A percentile compares a stretch with the other conserved stretches of the same genome.
Evolutionary conservation across 2,888 invertebrate species (phyloP).

Genomic region (Chymomyza fuscimana): DNA sequence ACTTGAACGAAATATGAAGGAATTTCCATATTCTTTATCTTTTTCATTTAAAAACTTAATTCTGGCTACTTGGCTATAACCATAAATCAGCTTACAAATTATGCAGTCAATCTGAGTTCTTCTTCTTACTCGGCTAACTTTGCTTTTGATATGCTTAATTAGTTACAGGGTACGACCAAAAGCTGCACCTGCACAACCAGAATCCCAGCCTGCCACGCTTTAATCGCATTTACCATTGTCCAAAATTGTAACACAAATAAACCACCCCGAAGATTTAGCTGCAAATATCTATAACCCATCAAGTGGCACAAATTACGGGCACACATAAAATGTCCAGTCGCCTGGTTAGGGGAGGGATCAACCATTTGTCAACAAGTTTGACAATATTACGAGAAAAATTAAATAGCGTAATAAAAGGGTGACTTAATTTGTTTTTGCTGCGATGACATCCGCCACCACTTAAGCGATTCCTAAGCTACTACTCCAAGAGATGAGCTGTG

Average conservation of each 20-base stretch:
- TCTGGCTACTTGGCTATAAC: neutral
- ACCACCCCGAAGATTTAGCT: constrained; percentile 76
- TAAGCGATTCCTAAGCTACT: neutral
- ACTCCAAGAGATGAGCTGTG: constrained; percentile 61
- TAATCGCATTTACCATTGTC: constrained; percentile 54
- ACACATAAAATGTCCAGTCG: constrained; percentile 1
- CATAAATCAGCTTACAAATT: constrained; percentile 25
- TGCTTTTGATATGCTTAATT: constrained; percentile 20
- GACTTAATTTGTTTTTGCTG: constrained; percentile 76
- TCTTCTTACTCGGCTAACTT: neutral
- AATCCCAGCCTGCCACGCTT: neutral
- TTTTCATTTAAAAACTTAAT: neutral
- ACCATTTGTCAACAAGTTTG: constrained; percentile 68
- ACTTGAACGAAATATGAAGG: too few relatives aligned
- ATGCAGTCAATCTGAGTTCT: neutral
- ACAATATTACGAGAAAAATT: constrained; percentile 76
- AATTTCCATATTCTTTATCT: too few relatives aligned
- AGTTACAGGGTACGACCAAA: constrained; percentile 8
- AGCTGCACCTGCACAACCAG: constrained; percentile 14
- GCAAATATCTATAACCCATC: constrained; percentile 56
- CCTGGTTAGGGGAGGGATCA: constrained; percentile 29
- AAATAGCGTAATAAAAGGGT: constrained; percentile 78
- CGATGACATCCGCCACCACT: constrained; percentile 30
- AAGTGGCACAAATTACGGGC: constrained; percentile 74
- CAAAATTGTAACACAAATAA: constrained; percentile 72